Conservation (phyloP, 1,140 invertebrate genomes). For the Drosophila takahashii region DNA sequence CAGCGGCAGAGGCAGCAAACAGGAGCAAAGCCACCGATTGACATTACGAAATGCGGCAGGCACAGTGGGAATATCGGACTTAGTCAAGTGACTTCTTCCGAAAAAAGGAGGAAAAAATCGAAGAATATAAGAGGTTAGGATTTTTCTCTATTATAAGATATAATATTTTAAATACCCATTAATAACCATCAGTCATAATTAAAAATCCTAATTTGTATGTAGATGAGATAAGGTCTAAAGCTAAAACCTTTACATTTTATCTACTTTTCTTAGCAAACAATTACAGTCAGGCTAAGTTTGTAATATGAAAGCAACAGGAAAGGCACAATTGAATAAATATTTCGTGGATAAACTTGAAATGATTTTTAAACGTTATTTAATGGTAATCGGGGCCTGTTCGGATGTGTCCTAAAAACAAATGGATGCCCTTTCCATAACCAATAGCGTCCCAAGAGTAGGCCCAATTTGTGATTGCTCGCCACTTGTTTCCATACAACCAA, state of each 20-base stretch:
- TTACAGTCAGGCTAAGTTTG: too few species aligned
- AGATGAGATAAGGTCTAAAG: too few species aligned
- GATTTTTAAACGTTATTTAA: conserved; percentile 4
- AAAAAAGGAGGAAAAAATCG: background rate
- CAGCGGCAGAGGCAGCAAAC: conserved; percentile 11
- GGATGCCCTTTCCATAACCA: conserved; percentile 19
- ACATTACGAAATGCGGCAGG: conserved; percentile 42
- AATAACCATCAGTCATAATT: too few species aligned
- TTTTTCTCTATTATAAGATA: too few species aligned
- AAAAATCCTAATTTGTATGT: too few species aligned
- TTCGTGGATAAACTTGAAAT: conserved; percentile 1
- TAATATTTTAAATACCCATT: too few species aligned
- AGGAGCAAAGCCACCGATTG: conserved; percentile 45
- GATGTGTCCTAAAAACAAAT: background rate
- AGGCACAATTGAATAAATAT: background rate
- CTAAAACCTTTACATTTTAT: too few species aligned
- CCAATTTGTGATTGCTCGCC: background rate
- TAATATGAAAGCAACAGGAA: too few species aligned
- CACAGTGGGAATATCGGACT: conserved; percentile 23
- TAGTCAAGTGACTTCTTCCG: background rate
- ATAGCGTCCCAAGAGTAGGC: background rate
- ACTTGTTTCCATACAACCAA: conserved; percentile 18
- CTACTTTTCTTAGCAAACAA: too few species aligned
- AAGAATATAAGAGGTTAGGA: too few species aligned
- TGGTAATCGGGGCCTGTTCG: background rate